These are phyloP conservation scores for Cydia fagiglandana DNA, from an alignment of 1,140 invertebrate genomes.

Conservation along the genomic window DNA sequence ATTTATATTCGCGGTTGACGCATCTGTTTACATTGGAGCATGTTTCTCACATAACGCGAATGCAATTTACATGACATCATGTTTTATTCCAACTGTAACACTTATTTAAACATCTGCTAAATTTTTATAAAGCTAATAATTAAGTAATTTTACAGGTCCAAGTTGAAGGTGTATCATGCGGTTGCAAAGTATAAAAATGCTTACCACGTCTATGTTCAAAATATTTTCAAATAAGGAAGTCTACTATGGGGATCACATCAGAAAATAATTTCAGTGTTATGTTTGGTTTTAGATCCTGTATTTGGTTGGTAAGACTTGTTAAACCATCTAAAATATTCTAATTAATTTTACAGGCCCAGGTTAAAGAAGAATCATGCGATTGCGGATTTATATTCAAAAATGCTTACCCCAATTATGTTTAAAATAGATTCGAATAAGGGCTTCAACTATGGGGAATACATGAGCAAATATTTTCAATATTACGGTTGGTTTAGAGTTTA, in stretches of 20 bases:
- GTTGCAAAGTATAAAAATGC: neutral
- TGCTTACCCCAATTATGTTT: no score
- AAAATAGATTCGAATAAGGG: no score
- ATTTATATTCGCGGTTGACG: neutral
- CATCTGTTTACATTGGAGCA: neutral
- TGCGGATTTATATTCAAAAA: no score
- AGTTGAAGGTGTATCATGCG: neutral
- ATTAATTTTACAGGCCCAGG: no score
- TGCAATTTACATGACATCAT: constrained; percentile 7
- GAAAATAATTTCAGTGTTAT: no score
- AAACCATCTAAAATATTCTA: no score
- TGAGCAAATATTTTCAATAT: no score
- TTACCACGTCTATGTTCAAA: neutral
- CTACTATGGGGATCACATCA: neutral
- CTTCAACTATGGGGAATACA: no score
- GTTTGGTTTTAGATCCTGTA: no score
- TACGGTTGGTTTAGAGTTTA: no score
- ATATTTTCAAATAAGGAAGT: neutral
- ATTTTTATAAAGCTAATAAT: neutral
- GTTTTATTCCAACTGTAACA: neutral
- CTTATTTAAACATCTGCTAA: neutral
- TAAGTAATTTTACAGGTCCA: neutral
- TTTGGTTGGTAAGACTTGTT: no score
- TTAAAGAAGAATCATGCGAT: no score
- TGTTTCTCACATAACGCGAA: neutral